Evolutionary conservation across 2,797 vertebrate species (phyloP).

Genomic region (Ptychobarbus kaznakovi): DNA sequence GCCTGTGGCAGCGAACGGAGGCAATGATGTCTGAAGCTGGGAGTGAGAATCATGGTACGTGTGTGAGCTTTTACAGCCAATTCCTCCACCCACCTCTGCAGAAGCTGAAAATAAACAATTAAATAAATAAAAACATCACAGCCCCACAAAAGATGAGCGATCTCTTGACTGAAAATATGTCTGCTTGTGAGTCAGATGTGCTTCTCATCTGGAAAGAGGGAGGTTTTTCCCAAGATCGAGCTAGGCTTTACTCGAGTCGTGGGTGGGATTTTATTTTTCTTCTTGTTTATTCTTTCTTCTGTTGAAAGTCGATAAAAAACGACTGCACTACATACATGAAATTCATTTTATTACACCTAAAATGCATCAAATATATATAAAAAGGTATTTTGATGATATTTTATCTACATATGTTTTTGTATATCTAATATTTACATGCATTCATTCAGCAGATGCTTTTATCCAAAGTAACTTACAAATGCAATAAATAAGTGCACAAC

Average conservation of each 20-base stretch:
- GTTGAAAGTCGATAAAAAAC: background rate
- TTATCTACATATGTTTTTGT: background rate
- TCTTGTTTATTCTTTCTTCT: background rate
- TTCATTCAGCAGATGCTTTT: background rate
- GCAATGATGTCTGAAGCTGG: slow-evolving; percentile 19
- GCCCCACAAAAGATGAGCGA: slow-evolving; percentile 34
- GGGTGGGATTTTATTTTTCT: background rate
- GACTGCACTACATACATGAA: background rate
- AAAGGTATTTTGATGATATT: background rate
- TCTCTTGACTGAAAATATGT: slow-evolving; percentile 11
- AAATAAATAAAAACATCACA: slow-evolving; percentile 44
- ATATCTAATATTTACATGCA: background rate
- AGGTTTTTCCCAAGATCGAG: background rate
- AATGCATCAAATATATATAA: too few relatives aligned
- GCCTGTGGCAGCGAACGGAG: slow-evolving; percentile 31
- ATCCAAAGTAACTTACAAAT: background rate
- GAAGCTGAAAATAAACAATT: slow-evolving; percentile 35
- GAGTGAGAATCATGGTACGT: slow-evolving; percentile 3
- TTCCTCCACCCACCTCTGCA: slow-evolving; percentile 31
- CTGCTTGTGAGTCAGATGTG: slow-evolving; percentile 39
- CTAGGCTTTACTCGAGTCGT: slow-evolving; percentile 1
- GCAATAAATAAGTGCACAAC: background rate
- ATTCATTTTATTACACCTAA: background rate
- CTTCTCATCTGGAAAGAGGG: slow-evolving; percentile 33
- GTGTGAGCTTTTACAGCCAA: slow-evolving; percentile 21